Evolutionary conservation across 1,140 invertebrate species (phyloP), one percentile per base, ranked within the genome.

Genomic region (Lasioglossum baleicum): DNA sequence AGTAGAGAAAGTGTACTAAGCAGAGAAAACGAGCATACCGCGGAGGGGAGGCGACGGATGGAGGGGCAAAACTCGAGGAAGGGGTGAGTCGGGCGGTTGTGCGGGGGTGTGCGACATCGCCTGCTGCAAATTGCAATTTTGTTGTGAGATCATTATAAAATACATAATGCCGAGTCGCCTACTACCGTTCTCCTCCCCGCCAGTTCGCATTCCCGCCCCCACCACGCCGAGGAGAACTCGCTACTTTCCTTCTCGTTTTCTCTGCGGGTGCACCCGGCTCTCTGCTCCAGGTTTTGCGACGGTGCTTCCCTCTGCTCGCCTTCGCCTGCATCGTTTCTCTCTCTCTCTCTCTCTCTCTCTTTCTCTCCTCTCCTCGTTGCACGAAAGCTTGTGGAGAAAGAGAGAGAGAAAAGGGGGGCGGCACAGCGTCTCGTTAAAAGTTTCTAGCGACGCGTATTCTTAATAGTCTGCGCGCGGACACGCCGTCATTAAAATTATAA

Each of bases 401-500:
- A 85, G 83, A 81, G 71, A 73, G 61, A 78, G 79, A 81, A 83
- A 87, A 63, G 64, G 81, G 79, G 88, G 87, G 75, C 76, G 66
- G 77, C 74, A 85, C 88, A 88, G 87, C 90, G 89, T 91, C 92
- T 93, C 92, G 91, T 93, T 93, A 93, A 93, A 93, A 93, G 92
- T 93, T 93, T 93, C 92, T 93, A 93, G 92, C 92, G 90, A 93
- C 92, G 91, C 92, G 92, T 93, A 93, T 93, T 93, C 92, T 93
- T 93, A 93, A 93, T 93, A 93, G 91, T 92, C 92, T 90, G 91
- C 88, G 91, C 91, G 91, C 92, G 92, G 92, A 93, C 92, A 92
- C 89, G 91, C 88, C 92, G 91, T 93, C 92, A 93, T 93, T 93
- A 93, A 93, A 93, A 93, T 93, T 93, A 93, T 93, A 93, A 92